Conservation (phyloP, 2,888 invertebrate species). For the Lamellibrachia satsuma region DNA sequence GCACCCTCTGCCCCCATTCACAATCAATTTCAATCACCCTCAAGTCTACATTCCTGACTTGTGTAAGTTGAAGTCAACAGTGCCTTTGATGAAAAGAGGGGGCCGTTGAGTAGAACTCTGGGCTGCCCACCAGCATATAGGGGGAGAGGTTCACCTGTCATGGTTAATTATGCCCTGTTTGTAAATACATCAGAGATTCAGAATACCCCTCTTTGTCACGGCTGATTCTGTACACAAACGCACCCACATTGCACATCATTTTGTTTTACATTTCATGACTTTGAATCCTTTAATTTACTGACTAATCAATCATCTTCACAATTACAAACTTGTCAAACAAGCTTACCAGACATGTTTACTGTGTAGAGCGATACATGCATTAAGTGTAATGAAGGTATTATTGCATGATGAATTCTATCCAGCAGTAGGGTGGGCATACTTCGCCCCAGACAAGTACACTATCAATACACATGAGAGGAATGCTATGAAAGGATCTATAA, state of each 20-base stretch:
- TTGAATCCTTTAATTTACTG: not conserved
- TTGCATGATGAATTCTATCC: not conserved
- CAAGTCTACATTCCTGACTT: not conserved
- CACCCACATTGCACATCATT: too few species aligned
- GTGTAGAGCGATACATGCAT: not conserved
- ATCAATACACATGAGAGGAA: not conserved
- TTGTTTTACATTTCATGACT: too few species aligned
- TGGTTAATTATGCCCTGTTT: not conserved
- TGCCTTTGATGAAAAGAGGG: not conserved
- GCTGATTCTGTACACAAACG: not conserved
- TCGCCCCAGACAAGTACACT: not conserved
- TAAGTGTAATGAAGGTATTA: not conserved
- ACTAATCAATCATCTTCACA: not conserved
- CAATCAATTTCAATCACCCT: conserved; percentile 1
- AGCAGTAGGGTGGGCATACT: not conserved
- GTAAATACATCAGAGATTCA: not conserved
- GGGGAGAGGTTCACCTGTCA: not conserved
- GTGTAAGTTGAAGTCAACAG: not conserved
- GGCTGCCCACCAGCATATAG: not conserved
- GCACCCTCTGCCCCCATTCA: not conserved
- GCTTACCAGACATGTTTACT: not conserved
- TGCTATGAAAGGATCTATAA: not conserved
- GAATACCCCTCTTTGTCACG: not conserved
- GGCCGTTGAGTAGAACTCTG: not conserved
- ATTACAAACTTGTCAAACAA: not conserved